A percentile compares a stretch with the other conserved stretches of the same genome.
Conservation (phyloP, 2,888 invertebrate species). For the Spatulosminthurus flaviceps region DNA sequence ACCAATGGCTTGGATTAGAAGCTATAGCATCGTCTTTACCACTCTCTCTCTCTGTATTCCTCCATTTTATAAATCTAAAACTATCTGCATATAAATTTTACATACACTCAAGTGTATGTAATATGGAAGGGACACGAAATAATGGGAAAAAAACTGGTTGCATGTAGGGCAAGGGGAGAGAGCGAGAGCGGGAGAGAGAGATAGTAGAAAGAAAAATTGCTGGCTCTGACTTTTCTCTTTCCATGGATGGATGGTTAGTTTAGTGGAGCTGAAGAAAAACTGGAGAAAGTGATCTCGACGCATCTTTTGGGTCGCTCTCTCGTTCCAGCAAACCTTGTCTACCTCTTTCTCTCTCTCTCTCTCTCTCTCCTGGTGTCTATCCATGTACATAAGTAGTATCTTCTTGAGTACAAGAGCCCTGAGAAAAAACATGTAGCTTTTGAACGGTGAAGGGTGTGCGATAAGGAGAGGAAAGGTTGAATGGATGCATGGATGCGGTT, state of each 20-base stretch:
- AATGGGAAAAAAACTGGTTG: neutral
- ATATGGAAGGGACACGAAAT: neutral
- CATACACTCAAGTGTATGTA: neutral
- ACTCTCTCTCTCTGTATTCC: neutral
- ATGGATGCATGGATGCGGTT: conserved; percentile 46
- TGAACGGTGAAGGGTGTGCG: neutral
- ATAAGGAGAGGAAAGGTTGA: conserved; percentile 16
- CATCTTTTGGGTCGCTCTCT: neutral
- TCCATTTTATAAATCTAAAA: no score
- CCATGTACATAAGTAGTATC: no score
- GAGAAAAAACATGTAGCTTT: neutral
- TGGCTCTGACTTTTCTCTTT: conserved; percentile 22
- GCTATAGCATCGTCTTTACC: no score
- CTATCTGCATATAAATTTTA: no score
- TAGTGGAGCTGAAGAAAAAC: conserved; percentile 30
- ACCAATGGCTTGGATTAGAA: neutral
- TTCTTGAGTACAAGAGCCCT: no score
- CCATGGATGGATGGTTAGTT: conserved; percentile 9
- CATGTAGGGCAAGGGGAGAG: neutral
- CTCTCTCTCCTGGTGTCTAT: no score
- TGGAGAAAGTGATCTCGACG: conserved; percentile 21
- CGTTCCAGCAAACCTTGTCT: neutral
- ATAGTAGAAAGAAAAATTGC: conserved; percentile 21
- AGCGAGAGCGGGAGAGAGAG: neutral
- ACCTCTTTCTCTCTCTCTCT: neutral